Conservation (phyloP, 2,113 vertebrate genomes). For the Seriola quinqueradiata region DNA sequence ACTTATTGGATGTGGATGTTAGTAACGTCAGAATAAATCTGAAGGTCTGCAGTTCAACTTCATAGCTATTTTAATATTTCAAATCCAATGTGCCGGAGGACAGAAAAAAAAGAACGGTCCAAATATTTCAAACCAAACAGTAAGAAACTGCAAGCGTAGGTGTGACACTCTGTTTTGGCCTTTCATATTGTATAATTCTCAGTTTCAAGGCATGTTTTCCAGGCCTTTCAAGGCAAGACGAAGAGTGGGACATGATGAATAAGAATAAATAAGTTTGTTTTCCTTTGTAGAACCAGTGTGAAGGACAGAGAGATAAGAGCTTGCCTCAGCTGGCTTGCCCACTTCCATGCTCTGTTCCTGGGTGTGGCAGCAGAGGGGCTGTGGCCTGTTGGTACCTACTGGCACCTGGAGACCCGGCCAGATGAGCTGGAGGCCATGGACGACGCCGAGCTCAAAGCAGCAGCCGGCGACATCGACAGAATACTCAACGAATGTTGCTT, state of each 20-base stretch:
- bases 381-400: conserved; percentile 85
- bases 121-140: too few relatives aligned
- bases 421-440: conserved; percentile 84
- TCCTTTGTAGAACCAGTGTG: conserved; percentile 68
- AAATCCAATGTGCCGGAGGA: too few relatives aligned
- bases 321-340: conserved; percentile 84
- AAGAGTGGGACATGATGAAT: background rate
- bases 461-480: conserved; percentile 75
- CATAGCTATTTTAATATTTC: too few relatives aligned
- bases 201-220: background rate
- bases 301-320: conserved; percentile 76
- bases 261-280: background rate
- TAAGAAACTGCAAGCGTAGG: too few relatives aligned
- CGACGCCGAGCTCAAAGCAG: conserved; percentile 76
- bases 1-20: too few relatives aligned
- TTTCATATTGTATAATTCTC: background rate
- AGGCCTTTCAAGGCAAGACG: background rate
- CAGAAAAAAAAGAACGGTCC: too few relatives aligned
- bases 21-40: too few relatives aligned
- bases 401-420: conserved; percentile 85
- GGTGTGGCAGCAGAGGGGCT: conserved; percentile 73
- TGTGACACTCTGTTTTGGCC: too few relatives aligned
- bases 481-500: conserved; percentile 78
- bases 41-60: too few relatives aligned
- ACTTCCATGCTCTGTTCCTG: conserved; percentile 84